These are phyloP conservation scores for Odontothrips loti DNA, from an alignment of 2,888 invertebrate genomes.

Conservation along the genomic window DNA sequence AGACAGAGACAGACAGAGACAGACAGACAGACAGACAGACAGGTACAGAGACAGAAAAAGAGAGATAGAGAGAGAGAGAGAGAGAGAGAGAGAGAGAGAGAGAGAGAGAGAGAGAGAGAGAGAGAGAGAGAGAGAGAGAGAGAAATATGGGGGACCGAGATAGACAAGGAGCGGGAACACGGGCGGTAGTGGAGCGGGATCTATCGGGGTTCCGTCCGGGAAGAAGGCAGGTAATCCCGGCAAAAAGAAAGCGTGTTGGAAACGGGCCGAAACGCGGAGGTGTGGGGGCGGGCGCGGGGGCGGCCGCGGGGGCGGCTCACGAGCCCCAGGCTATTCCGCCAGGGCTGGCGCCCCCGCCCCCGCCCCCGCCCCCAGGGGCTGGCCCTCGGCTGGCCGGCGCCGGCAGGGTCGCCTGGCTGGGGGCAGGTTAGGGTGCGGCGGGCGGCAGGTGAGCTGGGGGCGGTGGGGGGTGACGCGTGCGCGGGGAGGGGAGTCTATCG, in stretches of 20 bases:
- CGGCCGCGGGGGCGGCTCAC: background rate
- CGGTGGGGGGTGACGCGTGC: background rate
- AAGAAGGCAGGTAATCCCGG: background rate
- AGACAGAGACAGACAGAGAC: conserved; percentile 35
- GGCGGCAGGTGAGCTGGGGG: background rate
- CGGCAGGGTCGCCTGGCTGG: background rate
- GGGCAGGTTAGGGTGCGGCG: background rate
- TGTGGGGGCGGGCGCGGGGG: background rate
- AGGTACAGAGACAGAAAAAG: conserved; percentile 32
- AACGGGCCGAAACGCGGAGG: background rate
- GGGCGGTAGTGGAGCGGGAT: background rate
- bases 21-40: too few relatives aligned
- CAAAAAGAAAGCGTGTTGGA: background rate
- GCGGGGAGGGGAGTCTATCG: background rate
- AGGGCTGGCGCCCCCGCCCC: background rate
- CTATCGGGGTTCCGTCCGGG: too few relatives aligned
- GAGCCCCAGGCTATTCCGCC: background rate
- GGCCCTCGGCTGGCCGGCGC: background rate
- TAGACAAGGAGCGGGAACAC: background rate
- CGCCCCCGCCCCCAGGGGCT: background rate
- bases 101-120: background rate
- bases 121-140: background rate
- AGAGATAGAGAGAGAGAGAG: too few relatives aligned
- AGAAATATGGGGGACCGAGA: conserved; percentile 45
- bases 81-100: background rate